Percentiles rank a stretch among this genome's conserved stretches.
phyloP scores from a whole-genome alignment of 1,140 invertebrate species.

The Saccostrea echinata region DNA sequence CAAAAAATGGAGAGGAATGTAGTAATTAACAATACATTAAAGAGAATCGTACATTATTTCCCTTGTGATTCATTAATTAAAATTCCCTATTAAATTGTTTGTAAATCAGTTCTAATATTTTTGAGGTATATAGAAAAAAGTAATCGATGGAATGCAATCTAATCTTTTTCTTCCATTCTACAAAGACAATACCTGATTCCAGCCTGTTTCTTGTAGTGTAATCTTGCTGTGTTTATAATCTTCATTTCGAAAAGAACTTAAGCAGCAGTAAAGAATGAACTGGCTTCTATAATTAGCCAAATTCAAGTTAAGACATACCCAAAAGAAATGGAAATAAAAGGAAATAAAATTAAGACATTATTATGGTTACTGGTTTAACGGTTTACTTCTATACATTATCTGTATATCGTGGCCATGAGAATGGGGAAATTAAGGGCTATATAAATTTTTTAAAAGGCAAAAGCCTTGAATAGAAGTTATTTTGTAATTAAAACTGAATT shows the following conservation, averaged over 20 bases:
- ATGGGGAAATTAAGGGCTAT: neutral
- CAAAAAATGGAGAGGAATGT: too few species aligned
- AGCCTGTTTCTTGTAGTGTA: neutral
- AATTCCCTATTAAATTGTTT: too few species aligned
- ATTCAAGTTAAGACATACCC: neutral
- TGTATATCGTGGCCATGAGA: too few species aligned
- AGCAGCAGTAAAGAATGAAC: neutral
- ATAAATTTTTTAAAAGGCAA: neutral
- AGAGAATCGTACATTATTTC: neutral
- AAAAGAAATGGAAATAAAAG: constrained; percentile 5
- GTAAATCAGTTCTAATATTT: too few species aligned
- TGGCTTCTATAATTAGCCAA: neutral
- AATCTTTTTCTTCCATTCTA: too few species aligned
- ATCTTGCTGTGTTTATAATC: neutral
- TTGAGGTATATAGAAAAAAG: neutral
- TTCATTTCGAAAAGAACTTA: neutral
- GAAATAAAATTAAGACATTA: neutral
- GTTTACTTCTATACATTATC: neutral
- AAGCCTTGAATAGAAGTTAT: too few species aligned
- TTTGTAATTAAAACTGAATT: too few species aligned
- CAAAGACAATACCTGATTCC: neutral
- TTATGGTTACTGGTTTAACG: neutral
- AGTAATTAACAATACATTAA: neutral
- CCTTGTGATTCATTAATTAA: too few species aligned
- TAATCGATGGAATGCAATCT: too few species aligned